Base-by-base conservation (phyloP, 1,140 invertebrate species). In the Brachionus paranguensis region DNA sequence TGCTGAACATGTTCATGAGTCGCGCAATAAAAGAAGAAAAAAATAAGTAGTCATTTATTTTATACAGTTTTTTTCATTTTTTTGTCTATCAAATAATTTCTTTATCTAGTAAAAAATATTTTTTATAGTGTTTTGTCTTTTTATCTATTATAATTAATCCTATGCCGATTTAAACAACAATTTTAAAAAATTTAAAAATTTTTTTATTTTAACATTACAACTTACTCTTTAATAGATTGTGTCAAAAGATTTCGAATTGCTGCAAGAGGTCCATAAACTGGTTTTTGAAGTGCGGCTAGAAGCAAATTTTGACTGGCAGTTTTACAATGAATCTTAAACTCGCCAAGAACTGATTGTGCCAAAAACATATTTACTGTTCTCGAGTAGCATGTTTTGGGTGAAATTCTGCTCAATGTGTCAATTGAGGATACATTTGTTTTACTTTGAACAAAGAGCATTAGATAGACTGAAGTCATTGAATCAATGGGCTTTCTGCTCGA, bases 401-500 rank as follows among this genome's bases (percentile, higher is more conserved):
- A 29, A 3, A 64, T 47, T 37, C 43, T 81, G 37, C 45, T 79
- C 17, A 79, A 79, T 33, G 33, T 55, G 5, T 72, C 68, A 41
- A 72, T 20, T 11, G 10, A 20, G 5, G 7, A 72, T 14, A 29
- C 45, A 64, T 81, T 20, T 5, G 53, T 41, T 68, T 81, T 81
- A 12, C n/a, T 45, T 37, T 81, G 53, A 64, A 81, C 41, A 64
- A 81, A 81, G 0, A 60, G n/a, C 64, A 81, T 60, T 53, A 81
- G 24, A 64, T 64, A 81, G 3, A 81, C 78, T 45, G 50, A 81
- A 29, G 78, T 81, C 78, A 81, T 81, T 24, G 78, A 81, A 27
- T 81, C 78, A 37, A 81, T 27, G 11, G 78, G 78, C 14, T 81
- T 81, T 24, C 78, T 24, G 60, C 78, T 81, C n/a, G 78, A 81